phyloP scores from a whole-genome alignment of 1,140 invertebrate species.

The Scaptomyza graminum region DNA sequence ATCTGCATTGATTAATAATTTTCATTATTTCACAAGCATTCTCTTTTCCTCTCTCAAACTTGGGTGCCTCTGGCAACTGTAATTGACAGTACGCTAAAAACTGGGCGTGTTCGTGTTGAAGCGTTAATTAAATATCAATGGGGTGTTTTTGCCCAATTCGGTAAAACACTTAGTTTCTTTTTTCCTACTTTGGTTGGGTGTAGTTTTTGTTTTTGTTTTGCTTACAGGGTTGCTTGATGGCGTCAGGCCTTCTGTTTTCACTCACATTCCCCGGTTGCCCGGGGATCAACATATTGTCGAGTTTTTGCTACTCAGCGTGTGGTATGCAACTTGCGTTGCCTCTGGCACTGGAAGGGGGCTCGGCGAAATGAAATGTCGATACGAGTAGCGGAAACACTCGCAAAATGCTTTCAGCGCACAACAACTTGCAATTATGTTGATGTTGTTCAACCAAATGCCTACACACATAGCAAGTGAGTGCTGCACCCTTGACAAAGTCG shows the following conservation, averaged over 20 bases:
- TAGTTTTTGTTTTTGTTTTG: conserved; percentile 1
- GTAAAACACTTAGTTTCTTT: conserved; percentile 43
- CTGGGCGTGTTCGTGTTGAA: conserved; percentile 56
- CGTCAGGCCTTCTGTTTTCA: conserved; percentile 39
- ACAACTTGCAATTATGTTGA: conserved; percentile 57
- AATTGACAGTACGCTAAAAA: conserved; percentile 62
- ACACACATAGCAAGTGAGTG: background rate
- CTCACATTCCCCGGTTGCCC: conserved; percentile 24
- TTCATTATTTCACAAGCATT: conserved; percentile 22
- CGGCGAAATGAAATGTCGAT: conserved; percentile 14
- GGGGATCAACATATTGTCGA: conserved; percentile 54
- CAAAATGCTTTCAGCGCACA: conserved; percentile 49
- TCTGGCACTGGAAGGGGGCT: background rate
- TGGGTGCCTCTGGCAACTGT: conserved; percentile 61
- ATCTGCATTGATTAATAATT: conserved; percentile 68
- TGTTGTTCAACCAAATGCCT: conserved; percentile 30
- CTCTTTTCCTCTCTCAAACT: conserved; percentile 17
- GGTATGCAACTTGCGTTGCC: conserved; percentile 13
- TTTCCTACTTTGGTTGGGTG: background rate
- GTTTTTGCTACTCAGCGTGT: conserved; percentile 50
- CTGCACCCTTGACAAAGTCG: conserved; percentile 33
- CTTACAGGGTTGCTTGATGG: conserved; percentile 36
- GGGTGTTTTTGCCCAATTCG: conserved; percentile 57
- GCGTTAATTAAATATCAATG: conserved; percentile 65
- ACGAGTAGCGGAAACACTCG: conserved; percentile 39